Evolutionary conservation across 37 sponge, comb jelly and placozoan genomes (phyloP), one percentile per base, ranked within the genome.

Genomic region (Mnemiopsis leidyi): DNA sequence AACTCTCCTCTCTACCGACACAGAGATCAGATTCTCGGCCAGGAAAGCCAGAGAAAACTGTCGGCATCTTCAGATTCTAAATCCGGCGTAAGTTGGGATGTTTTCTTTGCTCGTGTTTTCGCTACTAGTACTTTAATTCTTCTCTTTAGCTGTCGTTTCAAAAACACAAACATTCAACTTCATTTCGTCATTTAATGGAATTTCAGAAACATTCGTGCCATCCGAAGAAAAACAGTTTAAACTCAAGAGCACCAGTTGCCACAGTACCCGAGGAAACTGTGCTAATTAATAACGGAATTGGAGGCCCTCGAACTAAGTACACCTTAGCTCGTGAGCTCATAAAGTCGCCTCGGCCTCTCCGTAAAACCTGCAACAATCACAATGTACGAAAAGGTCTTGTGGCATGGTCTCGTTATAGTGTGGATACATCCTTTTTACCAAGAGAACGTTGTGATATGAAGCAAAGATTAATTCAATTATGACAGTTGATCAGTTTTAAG

Each of bases 1-100:
- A 85, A 38, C 24, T 40, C 40, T 26, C 90, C 90, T 40, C 48
- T 85, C 28, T 85, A 85, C 48, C 40, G 61, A 39, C 90, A 85
- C 90, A 28, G 90, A 16, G 61, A 3, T 18, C 29, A 85, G 48
- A 40, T 40, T 13, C 90, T 85, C 61, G 61, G 61, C 28, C 23
- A 36, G 32, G 61, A 85, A 0, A 77, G 9, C 36, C 79, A 31
- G 32, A 31, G 36, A 32, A 77, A 77, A 16, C 24, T 71, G n/a
- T n/a, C n/a, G n/a, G 73, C 29, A 71, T n/a, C 73, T 3, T 3
- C 73, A 18, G 30, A 71, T 48, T 48, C 61, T 48, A 48, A 48
- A 48, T 48, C 61, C 13, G 61, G 61, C 61, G 61, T 48, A 48
- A 48, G 61, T 48, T 48, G 13, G 13, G 9, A 48, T 13, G 5